Base-by-base conservation (phyloP, 1,140 invertebrate species). In the Drosophila varians region DNA sequence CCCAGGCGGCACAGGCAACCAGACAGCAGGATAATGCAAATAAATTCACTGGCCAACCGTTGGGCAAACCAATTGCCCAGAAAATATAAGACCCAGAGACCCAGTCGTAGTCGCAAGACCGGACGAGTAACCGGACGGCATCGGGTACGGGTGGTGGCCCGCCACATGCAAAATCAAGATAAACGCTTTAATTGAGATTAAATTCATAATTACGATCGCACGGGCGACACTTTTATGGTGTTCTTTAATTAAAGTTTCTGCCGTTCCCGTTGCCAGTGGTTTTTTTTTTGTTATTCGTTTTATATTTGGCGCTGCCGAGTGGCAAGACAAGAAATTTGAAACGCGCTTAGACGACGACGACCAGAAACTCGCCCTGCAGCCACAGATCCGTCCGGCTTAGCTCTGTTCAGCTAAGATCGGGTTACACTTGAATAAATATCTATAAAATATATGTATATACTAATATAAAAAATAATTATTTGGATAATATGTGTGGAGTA, bases 191-290 rank as follows among this genome's bases (percentile, higher is more conserved):
- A 87, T 87, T 87, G 82, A 87, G 82, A 87, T 87, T 87, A 87
- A 87, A 87, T 87, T 87, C 82, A 87, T 87, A 87, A 87, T 87
- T 87, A 87, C 82, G 82, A 87, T 87, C 82, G 82, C 82, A 77
- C 77, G 64, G 68, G 82, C 82, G 82, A 87, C 82, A 87, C 82
- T 87, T 87, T 87, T 82, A 87, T 87, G 77, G 82, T 87, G 82
- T 87, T 87, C 82, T 87, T 87, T 87, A 87, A 87, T 87, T 87
- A 87, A 87, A 87, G 69, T 84, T 64, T 66, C 25, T 72, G 69
- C 69, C 69, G 64, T 72, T 72, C 64, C 52, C 40, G 66, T 52
- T 52, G 28, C 28, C 34, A 9, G 38, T 19, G 9, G 5, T 14
- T 61, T 28, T 38, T 34, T 49, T 23, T 8, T 55, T 68, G 48